Base-by-base conservation (phyloP, 2,797 vertebrate genomes). In the Selene dorsalis region DNA sequence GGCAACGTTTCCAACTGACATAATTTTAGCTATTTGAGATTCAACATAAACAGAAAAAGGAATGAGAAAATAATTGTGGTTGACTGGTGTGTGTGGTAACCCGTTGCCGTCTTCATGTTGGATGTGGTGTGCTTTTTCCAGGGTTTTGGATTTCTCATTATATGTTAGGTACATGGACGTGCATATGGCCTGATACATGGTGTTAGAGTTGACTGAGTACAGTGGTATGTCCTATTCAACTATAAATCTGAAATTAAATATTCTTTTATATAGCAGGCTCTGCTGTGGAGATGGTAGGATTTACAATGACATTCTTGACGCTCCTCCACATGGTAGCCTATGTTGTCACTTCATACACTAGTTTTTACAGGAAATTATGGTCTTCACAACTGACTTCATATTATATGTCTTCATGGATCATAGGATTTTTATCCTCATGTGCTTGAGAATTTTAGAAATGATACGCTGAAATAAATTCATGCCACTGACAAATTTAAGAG, bases 11-110 rank as follows among this genome's bases (percentile, higher is more conserved):
- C 93, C 89, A 88, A 75, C 79, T 86, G 84, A 91, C 88, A 89
- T 85, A 75, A 90, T 89, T 91, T 90, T 66, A 87, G 86, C 81
- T 75, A 82, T 82, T 87, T 26, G 84, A 89, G 89, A 79, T 90
- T 93, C 88, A 93, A 92, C 84, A 92, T 88, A 92, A 94, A 94
- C 91, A 92, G 77, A 84, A 77, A 85, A 86, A 86, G 86, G 82
- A 91, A 90, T 91, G 89, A 90, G 89, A 88, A 89, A 91, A 93
- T 87, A 86, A 90, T 89, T 92, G 91, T 86, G 87, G 91, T 92
- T 32, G 47, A 81, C 79, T 88, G 77, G 87, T 87, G 90, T 90
- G 85, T 89, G 89, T 85, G 92, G 86, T 89, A 87, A 85, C 82
- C 81, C 73, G 26, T 86, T 67, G 79, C 90, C 90, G 76, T 82